Percentiles rank a stretch among this genome's conserved stretches.
These are phyloP conservation scores for Delia radicum DNA, from an alignment of 1,140 invertebrate genomes.

Conservation along the genomic window DNA sequence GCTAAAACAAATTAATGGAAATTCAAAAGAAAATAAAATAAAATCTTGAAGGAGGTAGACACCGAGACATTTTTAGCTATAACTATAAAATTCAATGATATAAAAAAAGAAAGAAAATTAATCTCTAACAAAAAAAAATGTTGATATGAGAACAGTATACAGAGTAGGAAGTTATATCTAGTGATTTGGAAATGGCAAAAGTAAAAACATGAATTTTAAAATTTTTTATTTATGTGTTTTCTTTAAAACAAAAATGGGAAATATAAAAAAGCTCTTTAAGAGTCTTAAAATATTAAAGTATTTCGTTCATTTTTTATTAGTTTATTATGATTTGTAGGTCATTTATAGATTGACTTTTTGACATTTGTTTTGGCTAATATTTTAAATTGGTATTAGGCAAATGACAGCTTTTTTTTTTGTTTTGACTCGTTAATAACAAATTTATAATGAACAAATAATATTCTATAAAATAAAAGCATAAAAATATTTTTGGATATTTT, in stretches of 20 bases:
- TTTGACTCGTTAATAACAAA: no score
- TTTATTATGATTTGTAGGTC: not conserved
- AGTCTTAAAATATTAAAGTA: not conserved
- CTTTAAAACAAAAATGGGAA: no score
- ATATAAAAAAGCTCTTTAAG: no score
- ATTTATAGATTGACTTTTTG: not conserved
- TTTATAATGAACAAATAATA: no score
- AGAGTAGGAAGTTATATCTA: no score
- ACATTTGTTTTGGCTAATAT: not conserved
- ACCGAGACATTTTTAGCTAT: no score
- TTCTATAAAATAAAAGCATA: no score
- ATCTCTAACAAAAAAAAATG: not conserved
- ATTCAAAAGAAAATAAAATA: not conserved
- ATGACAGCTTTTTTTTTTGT: not conserved
- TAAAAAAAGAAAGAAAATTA: not conserved
- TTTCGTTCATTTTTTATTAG: not conserved
- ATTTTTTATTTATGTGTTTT: no score
- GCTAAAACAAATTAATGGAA: constrained; percentile 14
- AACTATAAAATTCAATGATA: not conserved
- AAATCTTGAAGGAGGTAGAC: not conserved
- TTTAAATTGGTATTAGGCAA: not conserved
- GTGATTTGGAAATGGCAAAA: no score
- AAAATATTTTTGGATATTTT: no score
- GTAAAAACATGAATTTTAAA: no score
- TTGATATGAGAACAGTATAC: no score